Percentiles rank a stretch among this genome's conserved stretches.
phyloP scores from a whole-genome alignment of 1,140 invertebrate species.

The Lycorma delicatula region DNA sequence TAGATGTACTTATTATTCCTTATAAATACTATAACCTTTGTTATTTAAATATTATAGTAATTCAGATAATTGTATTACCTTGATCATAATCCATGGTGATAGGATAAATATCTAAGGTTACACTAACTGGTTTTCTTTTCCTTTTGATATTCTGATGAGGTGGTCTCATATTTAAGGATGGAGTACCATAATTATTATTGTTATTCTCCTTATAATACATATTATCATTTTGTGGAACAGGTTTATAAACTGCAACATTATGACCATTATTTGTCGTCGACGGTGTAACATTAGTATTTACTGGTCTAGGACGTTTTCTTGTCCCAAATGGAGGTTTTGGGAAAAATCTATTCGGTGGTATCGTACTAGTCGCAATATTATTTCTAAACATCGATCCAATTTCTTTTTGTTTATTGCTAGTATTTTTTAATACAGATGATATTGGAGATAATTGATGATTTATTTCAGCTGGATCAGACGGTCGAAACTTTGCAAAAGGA shows the following conservation, averaged over 20 bases:
- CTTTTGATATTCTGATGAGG: not conserved
- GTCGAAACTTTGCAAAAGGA: not conserved
- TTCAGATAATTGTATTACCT: not conserved
- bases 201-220: too few relatives aligned
- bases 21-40: too few relatives aligned
- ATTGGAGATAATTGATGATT: not conserved
- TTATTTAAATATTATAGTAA: too few relatives aligned
- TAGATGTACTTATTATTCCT: too few relatives aligned
- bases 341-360: not conserved
- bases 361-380: not conserved
- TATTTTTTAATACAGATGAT: too few relatives aligned
- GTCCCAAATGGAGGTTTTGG: not conserved
- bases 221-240: too few relatives aligned
- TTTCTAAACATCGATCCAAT: not conserved
- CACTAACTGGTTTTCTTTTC: not conserved
- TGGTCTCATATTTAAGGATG: not conserved
- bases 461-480: not conserved
- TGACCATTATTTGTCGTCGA: too few relatives aligned
- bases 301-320: not conserved
- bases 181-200: too few relatives aligned
- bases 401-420: too few relatives aligned
- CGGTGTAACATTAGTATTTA: not conserved
- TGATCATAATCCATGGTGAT: not conserved
- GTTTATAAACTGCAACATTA: not conserved
- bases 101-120: not conserved